phyloP scores from a whole-genome alignment of 2,797 vertebrate species.

The Mormyrops boulengeri region DNA sequence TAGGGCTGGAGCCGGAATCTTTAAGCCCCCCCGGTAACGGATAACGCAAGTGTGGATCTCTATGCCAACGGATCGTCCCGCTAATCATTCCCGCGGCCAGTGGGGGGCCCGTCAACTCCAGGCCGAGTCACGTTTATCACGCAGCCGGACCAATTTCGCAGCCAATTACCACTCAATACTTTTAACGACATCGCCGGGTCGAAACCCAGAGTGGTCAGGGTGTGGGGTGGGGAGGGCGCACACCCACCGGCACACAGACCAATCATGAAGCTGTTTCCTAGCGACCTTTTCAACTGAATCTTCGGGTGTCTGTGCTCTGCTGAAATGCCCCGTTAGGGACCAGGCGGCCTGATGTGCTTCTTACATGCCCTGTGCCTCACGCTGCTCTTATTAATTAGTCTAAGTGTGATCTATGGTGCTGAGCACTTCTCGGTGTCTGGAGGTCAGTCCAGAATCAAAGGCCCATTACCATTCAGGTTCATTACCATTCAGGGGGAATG shows the following conservation, averaged over 20 bases:
- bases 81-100: not conserved
- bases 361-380: not conserved
- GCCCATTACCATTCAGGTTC: constrained; percentile 2
- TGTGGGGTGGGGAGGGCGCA: not conserved
- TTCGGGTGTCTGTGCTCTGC: not conserved
- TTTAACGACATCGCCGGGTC: not conserved
- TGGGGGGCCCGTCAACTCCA: not conserved
- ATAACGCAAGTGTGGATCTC: not conserved
- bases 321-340: not conserved
- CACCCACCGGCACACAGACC: not conserved
- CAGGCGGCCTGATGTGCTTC: not conserved
- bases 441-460: constrained; percentile 13
- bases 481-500: constrained; percentile 7
- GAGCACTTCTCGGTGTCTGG: constrained; percentile 6
- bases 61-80: not conserved
- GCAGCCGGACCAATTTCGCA: not conserved
- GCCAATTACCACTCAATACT: not conserved
- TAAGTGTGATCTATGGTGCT: constrained; percentile 19
- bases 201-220: not conserved
- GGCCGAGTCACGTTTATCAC: not conserved
- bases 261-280: not conserved
- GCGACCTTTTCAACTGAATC: not conserved
- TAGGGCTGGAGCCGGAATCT: not conserved
- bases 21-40: not conserved
- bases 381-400: constrained; percentile 12